These are phyloP conservation scores for Sarcophaga variegata DNA, from an alignment of 2,888 invertebrate species.

Conservation along the genomic window DNA sequence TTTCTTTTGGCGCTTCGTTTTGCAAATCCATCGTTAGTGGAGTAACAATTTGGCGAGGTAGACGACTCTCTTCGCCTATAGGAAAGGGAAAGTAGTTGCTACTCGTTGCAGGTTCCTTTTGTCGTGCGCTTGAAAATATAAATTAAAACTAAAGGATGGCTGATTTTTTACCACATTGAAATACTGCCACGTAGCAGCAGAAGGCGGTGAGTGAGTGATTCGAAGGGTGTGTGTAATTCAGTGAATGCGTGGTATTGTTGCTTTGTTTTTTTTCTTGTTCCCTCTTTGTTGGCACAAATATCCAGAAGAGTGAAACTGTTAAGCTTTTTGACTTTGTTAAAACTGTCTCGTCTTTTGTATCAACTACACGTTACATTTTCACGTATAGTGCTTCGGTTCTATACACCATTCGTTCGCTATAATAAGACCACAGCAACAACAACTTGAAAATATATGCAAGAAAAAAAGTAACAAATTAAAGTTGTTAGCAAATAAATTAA, in stretches of 20 bases:
- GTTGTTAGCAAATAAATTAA: background rate
- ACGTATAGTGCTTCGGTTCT: slow-evolving; percentile 36
- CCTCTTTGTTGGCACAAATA: slow-evolving; percentile 9
- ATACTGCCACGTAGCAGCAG: slow-evolving; percentile 2
- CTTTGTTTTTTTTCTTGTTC: background rate
- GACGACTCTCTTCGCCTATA: background rate
- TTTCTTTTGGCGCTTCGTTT: slow-evolving; percentile 61
- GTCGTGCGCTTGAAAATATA: slow-evolving; percentile 3
- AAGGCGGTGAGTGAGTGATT: slow-evolving; percentile 8
- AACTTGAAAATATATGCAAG: background rate
- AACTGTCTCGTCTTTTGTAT: slow-evolving; percentile 60
- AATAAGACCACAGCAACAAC: slow-evolving; percentile 6
- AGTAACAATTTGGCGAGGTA: slow-evolving; percentile 24
- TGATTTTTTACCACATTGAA: slow-evolving; percentile 31
- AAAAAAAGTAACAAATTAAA: slow-evolving; percentile 4
- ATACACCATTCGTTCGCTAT: background rate
- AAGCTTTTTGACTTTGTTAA: slow-evolving; percentile 64
- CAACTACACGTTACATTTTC: slow-evolving; percentile 55
- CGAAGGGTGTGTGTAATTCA: slow-evolving; percentile 19
- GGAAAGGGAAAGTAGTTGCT: background rate
- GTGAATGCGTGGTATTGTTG: slow-evolving; percentile 39
- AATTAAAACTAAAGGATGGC: slow-evolving; percentile 51
- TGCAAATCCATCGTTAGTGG: slow-evolving; percentile 43
- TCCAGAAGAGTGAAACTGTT: slow-evolving; percentile 47
- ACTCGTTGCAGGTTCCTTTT: background rate